phyloP scores from a whole-genome alignment of 35 echinoderm and acorn worm genomes.

The Eucidaris tribuloides region DNA sequence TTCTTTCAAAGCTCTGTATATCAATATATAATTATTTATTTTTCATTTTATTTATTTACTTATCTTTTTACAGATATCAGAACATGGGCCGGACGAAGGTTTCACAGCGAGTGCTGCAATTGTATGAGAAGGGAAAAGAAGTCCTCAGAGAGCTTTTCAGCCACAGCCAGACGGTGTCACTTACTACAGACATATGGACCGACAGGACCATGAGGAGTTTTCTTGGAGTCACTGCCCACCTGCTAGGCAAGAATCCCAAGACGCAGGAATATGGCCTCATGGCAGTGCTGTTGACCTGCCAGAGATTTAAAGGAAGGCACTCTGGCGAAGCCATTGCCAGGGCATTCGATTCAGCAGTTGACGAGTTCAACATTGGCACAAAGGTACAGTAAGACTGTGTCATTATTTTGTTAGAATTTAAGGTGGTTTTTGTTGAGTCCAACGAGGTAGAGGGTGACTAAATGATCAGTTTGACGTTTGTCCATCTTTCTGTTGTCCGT shows the following conservation, averaged over 20 bases:
- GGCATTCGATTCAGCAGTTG: no score
- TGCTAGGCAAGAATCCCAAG: background rate
- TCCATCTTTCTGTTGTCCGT: no score
- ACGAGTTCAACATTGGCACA: no score
- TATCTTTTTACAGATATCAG: background rate
- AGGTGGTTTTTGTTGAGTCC: no score
- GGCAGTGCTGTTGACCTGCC: constrained; percentile 2
- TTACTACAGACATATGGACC: constrained; percentile 26
- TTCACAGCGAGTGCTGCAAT: background rate
- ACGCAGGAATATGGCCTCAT: background rate
- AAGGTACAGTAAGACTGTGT: no score
- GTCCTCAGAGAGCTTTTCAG: constrained; percentile 20
- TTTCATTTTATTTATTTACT: constrained; percentile 6
- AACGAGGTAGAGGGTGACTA: no score
- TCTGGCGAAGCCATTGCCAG: constrained; percentile 21
- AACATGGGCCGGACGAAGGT: background rate
- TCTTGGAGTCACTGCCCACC: constrained; percentile 37
- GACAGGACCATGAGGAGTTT: constrained; percentile 37
- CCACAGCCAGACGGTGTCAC: background rate
- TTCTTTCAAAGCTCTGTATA: background rate
- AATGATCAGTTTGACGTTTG: no score
- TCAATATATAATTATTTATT: background rate
- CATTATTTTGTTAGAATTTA: no score
- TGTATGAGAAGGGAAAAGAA: background rate
- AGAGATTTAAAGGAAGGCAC: background rate